These are phyloP conservation scores for Crotalus tigris DNA, from an alignment of 2,113 vertebrate species.

Conservation along the genomic window DNA sequence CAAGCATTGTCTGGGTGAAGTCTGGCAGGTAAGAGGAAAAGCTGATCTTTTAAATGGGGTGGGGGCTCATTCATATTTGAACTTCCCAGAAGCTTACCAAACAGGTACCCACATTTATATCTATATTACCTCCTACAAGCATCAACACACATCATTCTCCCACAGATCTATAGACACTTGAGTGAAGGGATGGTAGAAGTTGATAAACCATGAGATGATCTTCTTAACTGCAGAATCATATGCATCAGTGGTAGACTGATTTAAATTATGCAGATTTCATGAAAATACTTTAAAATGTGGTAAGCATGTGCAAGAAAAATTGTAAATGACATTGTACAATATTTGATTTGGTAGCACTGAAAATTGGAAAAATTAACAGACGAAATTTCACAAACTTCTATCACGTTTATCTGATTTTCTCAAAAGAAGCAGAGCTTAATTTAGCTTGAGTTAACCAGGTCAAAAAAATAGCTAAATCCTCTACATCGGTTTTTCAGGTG, in stretches of 20 bases:
- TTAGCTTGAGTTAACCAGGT: constrained; percentile 37
- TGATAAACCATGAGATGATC: neutral
- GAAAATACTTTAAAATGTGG: neutral
- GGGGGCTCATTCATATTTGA: neutral
- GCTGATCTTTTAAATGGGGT: neutral
- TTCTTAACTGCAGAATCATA: neutral
- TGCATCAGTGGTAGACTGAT: neutral
- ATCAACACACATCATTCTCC: neutral
- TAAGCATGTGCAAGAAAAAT: neutral
- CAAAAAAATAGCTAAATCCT: constrained; percentile 35
- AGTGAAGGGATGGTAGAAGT: neutral
- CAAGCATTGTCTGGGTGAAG: neutral
- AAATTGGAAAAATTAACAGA: neutral
- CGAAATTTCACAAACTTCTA: constrained; percentile 19
- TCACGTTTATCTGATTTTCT: constrained; percentile 22
- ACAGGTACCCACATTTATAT: neutral
- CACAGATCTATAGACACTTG: neutral
- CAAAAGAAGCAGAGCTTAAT: constrained; percentile 5
- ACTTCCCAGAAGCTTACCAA: neutral
- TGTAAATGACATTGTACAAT: neutral
- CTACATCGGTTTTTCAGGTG: constrained; percentile 21
- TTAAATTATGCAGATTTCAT: neutral
- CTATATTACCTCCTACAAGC: neutral
- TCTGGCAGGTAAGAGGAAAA: neutral
- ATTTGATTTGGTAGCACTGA: neutral